Base-by-base conservation (phyloP, 2,888 invertebrate species). In the Hyppa rectilinea region DNA sequence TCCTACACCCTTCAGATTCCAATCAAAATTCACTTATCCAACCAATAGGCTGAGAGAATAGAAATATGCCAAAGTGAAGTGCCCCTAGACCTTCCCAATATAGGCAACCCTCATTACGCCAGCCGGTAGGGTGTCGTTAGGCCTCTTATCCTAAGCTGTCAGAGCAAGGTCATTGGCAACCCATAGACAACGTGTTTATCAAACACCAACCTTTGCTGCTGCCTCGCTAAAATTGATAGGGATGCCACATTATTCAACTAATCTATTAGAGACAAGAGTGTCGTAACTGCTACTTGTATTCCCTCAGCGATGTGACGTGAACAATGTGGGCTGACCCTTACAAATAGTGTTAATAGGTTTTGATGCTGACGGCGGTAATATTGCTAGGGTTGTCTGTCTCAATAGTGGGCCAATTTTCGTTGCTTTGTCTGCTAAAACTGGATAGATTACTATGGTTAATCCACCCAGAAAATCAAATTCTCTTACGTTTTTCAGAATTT, bases 31-130 rank as follows among this genome's bases (percentile, higher is more conserved):
- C 67, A 59, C 61, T 62, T 75, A 80, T 20, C 70, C 61, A 61
- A 34, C 52, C 31, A 60, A 65, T n/a, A 56, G 9, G 6, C 45
- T 36, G 60, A 43, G 65, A 26, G 62, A 74, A 58, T 61, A 62
- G 52, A 55, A 65, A 62, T 65, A 64, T 71, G 36, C 40, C 80
- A 49, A 45, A 50, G 29, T 53, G 20, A 65, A 75, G 45, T 60
- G 26, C 47, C 71, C 6, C 56, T 82, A 56, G 67, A 71, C 71
- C 59, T 62, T 70, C 72, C 65, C 84, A 82, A 82, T 78, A 72
- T 36, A n/a, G 14, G 43, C 50, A 60, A 53, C 67, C 62, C 75
- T 77, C 61, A 61, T 76, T 80, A 77, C 56, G 63, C 40, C 34
- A 64, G 29, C 45, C 59, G 60, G 53, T 10, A 60, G 71, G 59